Evolutionary conservation across 2,113 vertebrate species (phyloP), one percentile per base, ranked within the genome.

Genomic region (Rhipidura dahli): DNA sequence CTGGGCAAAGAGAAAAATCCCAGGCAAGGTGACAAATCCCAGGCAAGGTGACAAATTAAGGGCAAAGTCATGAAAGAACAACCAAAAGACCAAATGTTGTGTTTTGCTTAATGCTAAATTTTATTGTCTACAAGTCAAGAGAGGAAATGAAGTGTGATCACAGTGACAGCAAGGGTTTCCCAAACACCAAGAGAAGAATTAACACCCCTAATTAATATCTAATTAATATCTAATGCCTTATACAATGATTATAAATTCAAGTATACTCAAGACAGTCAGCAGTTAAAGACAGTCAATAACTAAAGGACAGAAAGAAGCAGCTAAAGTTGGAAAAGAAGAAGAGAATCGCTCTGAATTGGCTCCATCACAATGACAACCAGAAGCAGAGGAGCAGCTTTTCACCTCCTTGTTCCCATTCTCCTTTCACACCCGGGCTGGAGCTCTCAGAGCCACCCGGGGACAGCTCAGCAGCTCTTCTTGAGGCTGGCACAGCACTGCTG

Each of bases 71-170:
- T 0, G 3, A 5, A 91, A 91, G 61, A 93, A 93, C 57, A 37
- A 88, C 61, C 57, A 30, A 47, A n/a, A 83, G 40, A 85, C 63
- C 78, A 66, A 79, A 45, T 3, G 56, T 49, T 81, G 35, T 0
- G 1, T 81, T 92, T 94, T 97, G 83, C 76, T 91, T 2, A 15
- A 75, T 90, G 89, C 83, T 72, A 37, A 53, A 12, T 68, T 97
- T 97, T 97, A 97, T 97, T 97, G 77, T 53, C 91, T 95, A 71
- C 60, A 30, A 86, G 35, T 21, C 68, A 68, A 68, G 77, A 92
- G 51, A 60, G 77, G 47, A 93, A 84, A 70, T 0, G 33, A 85
- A 45, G 60, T 50, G 50, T 0, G n/a, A 37, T 10, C 13, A 19
- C 17, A 10, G 22, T 3, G 20, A 60, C 23, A 63, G 28, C 23